Conservation (phyloP, 1,140 invertebrate genomes). For the Spodoptera litura region DNA sequence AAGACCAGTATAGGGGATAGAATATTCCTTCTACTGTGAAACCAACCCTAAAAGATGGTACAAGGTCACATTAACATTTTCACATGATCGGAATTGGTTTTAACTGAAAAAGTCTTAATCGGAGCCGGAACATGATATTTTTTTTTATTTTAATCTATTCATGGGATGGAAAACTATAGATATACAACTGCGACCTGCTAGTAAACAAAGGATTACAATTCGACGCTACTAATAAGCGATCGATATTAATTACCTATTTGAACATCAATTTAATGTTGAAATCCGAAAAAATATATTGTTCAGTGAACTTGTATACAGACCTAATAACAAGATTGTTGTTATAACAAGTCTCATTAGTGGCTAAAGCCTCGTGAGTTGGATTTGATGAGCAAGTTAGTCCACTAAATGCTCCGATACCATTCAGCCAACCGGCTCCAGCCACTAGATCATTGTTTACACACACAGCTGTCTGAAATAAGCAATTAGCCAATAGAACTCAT, state of each 20-base stretch:
- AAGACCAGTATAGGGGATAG: conserved; percentile 73
- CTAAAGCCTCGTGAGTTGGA: conserved; percentile 63
- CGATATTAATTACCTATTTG: no score
- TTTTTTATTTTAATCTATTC: no score
- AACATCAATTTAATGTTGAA: no score
- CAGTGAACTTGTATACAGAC: conserved; percentile 51
- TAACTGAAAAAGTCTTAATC: no score
- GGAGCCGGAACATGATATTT: no score
- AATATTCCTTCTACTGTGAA: conserved; percentile 70
- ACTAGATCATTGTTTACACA: conserved; percentile 68
- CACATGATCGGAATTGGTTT: no score
- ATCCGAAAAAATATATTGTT: no score
- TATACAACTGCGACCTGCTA: no score
- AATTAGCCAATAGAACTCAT: neutral
- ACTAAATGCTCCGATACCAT: conserved; percentile 66
- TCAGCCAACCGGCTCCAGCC: conserved; percentile 71
- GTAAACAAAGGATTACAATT: no score
- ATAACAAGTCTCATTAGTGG: conserved; percentile 64
- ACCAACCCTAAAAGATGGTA: conserved; percentile 64
- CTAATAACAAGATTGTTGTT: conserved; percentile 73
- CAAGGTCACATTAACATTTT: neutral
- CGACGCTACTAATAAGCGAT: no score
- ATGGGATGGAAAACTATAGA: no score
- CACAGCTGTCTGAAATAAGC: conserved; percentile 44
- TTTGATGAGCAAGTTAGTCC: conserved; percentile 67